These are phyloP conservation scores for Sardinella longiceps DNA, from an alignment of 2,797 vertebrate species.

Conservation along the genomic window DNA sequence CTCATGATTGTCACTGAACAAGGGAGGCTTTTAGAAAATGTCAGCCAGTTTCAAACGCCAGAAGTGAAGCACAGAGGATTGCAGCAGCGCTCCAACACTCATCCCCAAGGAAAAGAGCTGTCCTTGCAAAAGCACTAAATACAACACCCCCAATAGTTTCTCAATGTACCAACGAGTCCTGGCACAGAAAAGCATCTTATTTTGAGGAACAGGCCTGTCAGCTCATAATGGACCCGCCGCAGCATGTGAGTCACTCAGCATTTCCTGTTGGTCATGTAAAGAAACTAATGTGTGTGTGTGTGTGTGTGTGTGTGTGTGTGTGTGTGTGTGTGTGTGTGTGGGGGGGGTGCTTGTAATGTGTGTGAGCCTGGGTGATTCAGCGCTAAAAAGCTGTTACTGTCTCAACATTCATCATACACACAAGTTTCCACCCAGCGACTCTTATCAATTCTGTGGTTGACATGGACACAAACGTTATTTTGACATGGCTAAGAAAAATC, in stretches of 20 bases:
- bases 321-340: too few species aligned
- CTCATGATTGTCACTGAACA: not conserved
- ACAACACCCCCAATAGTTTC: not conserved
- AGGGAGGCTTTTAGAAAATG: not conserved
- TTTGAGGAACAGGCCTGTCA: conserved; percentile 1
- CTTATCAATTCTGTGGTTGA: too few species aligned
- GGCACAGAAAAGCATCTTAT: not conserved
- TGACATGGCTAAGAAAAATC: too few species aligned
- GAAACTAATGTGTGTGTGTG: too few species aligned
- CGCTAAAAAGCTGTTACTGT: too few species aligned
- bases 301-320: too few species aligned
- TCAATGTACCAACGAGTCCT: not conserved
- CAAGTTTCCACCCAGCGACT: too few species aligned
- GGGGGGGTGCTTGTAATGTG: too few species aligned
- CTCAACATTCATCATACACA: too few species aligned
- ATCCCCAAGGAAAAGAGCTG: not conserved
- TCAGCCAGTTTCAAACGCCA: not conserved
- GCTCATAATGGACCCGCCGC: not conserved
- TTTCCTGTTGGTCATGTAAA: conserved; percentile 18
- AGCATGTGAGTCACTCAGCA: conserved; percentile 19
- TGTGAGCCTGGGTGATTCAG: not conserved
- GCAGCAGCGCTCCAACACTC: not conserved
- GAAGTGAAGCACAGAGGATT: not conserved
- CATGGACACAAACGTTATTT: too few species aligned
- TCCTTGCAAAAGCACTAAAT: not conserved